phyloP scores from a whole-genome alignment of 2,113 vertebrate genomes.

The Chaetodon trifascialis region DNA sequence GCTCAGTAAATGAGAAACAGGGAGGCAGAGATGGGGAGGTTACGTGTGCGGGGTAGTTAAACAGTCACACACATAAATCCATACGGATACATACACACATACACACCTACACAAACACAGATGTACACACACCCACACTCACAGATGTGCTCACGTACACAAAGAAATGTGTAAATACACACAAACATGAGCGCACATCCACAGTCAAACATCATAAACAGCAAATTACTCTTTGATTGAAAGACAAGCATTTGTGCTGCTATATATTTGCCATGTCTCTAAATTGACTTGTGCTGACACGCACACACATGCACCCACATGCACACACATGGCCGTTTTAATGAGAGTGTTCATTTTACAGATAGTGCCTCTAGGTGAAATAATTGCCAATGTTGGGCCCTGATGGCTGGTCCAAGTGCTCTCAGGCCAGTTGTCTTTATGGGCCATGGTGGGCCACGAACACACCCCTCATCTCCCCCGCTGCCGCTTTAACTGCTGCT shows the following conservation, averaged over 20 bases:
- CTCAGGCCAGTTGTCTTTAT: slow-evolving; percentile 78
- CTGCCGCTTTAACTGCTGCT: slow-evolving; percentile 67
- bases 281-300: slow-evolving; percentile 54
- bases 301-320: slow-evolving; percentile 28
- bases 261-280: slow-evolving; percentile 55
- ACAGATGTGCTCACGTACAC: slow-evolving; percentile 26
- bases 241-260: slow-evolving; percentile 68
- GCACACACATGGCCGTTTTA: slow-evolving; percentile 64
- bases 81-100: slow-evolving; percentile 56
- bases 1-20: slow-evolving; percentile 85
- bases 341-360: slow-evolving; percentile 81
- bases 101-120: slow-evolving; percentile 8
- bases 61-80: slow-evolving; percentile 72
- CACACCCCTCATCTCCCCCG: slow-evolving; percentile 67
- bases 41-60: slow-evolving; percentile 87
- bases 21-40: slow-evolving; percentile 83
- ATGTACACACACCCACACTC: slow-evolving; percentile 7
- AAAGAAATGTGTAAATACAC: slow-evolving; percentile 49
- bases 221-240: slow-evolving; percentile 73
- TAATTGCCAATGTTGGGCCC: slow-evolving; percentile 77
- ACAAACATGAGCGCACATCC: slow-evolving; percentile 25
- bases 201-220: slow-evolving; percentile 73
- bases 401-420: slow-evolving; percentile 71
- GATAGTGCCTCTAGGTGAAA: slow-evolving; percentile 77
- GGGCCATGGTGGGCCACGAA: slow-evolving; percentile 58